Percentiles rank a stretch among this genome's conserved stretches.
phyloP scores from a whole-genome alignment of 2,797 vertebrate genomes.

The Brachyrhaphis roseni region DNA sequence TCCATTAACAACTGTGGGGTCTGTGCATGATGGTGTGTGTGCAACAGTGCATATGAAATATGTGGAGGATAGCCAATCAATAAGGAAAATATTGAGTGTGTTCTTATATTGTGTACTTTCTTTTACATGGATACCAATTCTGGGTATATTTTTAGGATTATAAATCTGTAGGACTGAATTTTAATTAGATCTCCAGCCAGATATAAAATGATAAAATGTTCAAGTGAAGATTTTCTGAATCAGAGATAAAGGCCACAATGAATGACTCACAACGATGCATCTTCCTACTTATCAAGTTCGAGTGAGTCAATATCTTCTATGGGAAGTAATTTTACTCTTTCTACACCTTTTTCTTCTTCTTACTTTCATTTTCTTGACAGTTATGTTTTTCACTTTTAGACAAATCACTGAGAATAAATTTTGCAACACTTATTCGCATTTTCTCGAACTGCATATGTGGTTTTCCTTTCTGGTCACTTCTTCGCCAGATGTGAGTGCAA shows the following conservation, averaged over 20 bases:
- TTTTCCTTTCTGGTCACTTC: background rate
- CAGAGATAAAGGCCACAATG: slow-evolving; percentile 4
- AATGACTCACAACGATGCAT: slow-evolving; percentile 10
- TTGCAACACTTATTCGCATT: background rate
- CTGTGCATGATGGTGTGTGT: background rate
- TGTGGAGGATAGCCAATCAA: slow-evolving; percentile 6
- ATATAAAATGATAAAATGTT: background rate
- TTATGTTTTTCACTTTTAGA: background rate
- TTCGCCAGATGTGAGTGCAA: background rate
- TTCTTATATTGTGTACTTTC: slow-evolving; percentile 11
- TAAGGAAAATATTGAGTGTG: background rate
- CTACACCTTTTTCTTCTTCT: background rate
- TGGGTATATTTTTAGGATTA: background rate
- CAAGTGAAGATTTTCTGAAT: background rate
- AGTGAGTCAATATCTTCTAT: background rate
- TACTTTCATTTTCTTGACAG: background rate
- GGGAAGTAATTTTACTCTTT: background rate
- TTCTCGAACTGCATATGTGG: background rate
- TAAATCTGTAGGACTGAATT: background rate
- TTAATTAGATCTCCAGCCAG: slow-evolving; percentile 2
- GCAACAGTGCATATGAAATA: background rate
- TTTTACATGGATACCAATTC: background rate
- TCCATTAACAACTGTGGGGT: slow-evolving; percentile 71
- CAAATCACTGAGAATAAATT: background rate
- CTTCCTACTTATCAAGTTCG: background rate